These are phyloP conservation scores for Asbolus verrucosus DNA, from an alignment of 1,140 invertebrate species.

Conservation along the genomic window DNA sequence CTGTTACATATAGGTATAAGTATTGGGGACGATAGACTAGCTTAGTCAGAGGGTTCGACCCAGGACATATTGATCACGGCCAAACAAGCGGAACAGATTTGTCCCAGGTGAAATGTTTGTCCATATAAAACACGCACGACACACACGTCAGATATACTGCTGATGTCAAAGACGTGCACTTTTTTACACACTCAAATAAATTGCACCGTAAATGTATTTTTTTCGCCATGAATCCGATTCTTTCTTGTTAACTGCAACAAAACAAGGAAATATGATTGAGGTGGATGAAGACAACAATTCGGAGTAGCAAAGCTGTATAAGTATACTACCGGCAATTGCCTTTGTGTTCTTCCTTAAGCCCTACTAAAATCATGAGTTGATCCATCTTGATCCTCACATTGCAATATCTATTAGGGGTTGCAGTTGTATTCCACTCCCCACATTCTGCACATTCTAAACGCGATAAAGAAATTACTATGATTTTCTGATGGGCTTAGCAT, in stretches of 20 bases:
- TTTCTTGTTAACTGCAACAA: constrained; percentile 9
- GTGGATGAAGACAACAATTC: background rate
- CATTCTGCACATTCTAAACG: constrained; percentile 2
- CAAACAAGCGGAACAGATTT: constrained; percentile 37
- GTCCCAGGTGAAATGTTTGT: constrained; percentile 31
- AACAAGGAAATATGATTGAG: constrained; percentile 2
- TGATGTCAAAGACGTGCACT: background rate
- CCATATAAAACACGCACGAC: constrained; percentile 33
- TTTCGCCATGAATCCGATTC: background rate
- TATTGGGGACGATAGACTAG: background rate
- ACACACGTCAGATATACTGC: constrained; percentile 21
- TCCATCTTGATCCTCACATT: constrained; percentile 16
- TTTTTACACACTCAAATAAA: no score
- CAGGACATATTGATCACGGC: constrained; percentile 16
- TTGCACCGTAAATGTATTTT: background rate
- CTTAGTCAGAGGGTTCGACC: constrained; percentile 12
- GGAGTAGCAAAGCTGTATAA: no score
- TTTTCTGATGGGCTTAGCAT: background rate
- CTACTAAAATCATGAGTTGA: no score
- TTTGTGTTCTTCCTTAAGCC: no score
- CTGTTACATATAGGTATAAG: background rate
- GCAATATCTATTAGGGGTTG: constrained; percentile 36
- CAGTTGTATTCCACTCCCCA: no score
- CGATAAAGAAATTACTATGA: constrained; percentile 7
- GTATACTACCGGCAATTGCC: constrained; percentile 29